phyloP scores from a whole-genome alignment of 2,113 vertebrate species.

The Oncorhynchus mykiss region DNA sequence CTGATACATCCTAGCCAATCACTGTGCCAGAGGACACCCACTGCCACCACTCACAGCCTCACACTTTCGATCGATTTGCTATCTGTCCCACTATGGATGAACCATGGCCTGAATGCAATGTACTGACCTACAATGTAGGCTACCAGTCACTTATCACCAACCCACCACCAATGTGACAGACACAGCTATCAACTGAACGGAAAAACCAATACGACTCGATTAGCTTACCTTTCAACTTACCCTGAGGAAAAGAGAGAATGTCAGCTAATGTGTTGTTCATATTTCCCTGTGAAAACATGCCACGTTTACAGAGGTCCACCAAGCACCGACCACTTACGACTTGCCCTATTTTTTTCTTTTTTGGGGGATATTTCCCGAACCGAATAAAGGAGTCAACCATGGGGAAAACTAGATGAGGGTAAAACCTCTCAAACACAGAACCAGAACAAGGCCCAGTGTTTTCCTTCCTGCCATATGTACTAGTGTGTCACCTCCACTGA shows the following conservation, averaged over 20 bases:
- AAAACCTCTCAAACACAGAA: conserved; percentile 20
- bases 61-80: conserved; percentile 46
- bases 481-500: conserved; percentile 63
- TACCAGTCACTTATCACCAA: background rate
- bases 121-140: background rate
- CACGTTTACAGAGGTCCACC: background rate
- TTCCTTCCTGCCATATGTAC: conserved; percentile 54
- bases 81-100: conserved; percentile 13
- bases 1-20: conserved; percentile 1
- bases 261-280: background rate
- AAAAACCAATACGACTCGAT: background rate
- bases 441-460: conserved; percentile 22
- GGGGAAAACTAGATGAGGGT: conserved; percentile 4
- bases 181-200: background rate
- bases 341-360: background rate
- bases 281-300: background rate
- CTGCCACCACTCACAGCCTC: conserved; percentile 3
- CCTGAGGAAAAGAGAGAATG: background rate
- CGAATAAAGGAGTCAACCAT: background rate
- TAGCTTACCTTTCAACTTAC: background rate
- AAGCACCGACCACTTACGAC: background rate
- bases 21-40: conserved; percentile 17
- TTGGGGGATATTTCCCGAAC: background rate
- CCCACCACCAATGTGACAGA: background rate
- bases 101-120: background rate